Base-by-base conservation (phyloP, 2,888 invertebrate genomes). In the Pycnomerus fuliginosus region DNA sequence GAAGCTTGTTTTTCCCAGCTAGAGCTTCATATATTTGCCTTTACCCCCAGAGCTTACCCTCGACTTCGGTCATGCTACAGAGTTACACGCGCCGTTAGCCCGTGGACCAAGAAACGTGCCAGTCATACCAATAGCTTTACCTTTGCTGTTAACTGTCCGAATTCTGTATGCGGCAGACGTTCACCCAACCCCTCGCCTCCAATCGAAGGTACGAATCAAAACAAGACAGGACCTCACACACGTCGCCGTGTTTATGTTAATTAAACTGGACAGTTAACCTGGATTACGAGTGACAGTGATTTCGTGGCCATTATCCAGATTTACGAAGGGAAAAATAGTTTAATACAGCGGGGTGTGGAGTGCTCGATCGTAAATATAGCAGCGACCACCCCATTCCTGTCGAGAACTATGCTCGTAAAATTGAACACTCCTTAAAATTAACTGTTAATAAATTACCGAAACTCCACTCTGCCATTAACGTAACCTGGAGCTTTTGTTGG, bases 371-470 rank as follows among this genome's bases (percentile, higher is more conserved):
- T 61, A 61, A 61, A 62, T 61, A 61, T 59, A 58, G 58, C 55
- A 51, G 60, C 50, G 54, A 57, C 58, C 55, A 46, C 46, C 58
- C 52, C 54, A 45, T 50, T 40, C 37, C 49, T 54, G 58, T 56
- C 59, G 54, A 53, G 53, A 55, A 55, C 51, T 55, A 55, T 53
- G 60, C 60, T 64, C 66, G 64, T 66, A 67, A 67, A 67, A 65
- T 67, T 61, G 69, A 70, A 67, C 69, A 67, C 69, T 68, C 68
- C 68, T 68, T 65, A 65, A 67, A 70, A 70, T 69, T 70, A 70
- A 69, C 67, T 62, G 65, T 60, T 67, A 66, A 70, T 70, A 70
- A 70, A 70, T 70, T 68, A 68, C 65, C 60, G 45, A 56, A 54
- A 51, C 55, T 56, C 55, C 54, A 50, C 56, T 58, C 56, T 44